Base-by-base conservation (phyloP, 2,888 invertebrate species). In the Chironomus riparius region DNA sequence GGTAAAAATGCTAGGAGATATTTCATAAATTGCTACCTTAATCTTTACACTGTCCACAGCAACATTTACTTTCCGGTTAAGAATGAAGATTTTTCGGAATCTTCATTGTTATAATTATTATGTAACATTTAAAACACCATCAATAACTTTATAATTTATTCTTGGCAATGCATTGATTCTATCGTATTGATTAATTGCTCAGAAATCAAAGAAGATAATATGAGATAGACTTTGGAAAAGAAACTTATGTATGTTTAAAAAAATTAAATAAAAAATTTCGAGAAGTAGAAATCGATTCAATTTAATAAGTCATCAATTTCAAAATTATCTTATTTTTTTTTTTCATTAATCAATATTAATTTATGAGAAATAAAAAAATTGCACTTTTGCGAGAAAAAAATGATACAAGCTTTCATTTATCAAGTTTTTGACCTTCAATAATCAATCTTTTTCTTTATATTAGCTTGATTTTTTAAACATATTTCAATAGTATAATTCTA, bases 1-100 rank as follows among this genome's bases (percentile, higher is more conserved):
- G 4, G 1, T 21, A 61, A 18, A 61, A 21, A 61, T 21, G 15
- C 6, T 61, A 15, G 15, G 15, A 38, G 10, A 38, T 10, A 10
- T 10, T 38, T 38, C 38, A 38, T 38, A 38, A 38, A 47, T 72
- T 50, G 47, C 48, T 50, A 21, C 24, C 22, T 15, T 18, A 50
- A 18, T 48, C 28, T 56, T 78, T 78, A 79, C 80, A 80, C 80
- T 80, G 80, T 80, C 80, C 80, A 80, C 80, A 80, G 79, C 79
- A 79, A 80, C 78, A 79, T 78, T 72, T 78, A 77, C 68, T 56
- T 56, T 38, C n/a, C 15, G 15, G 7, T 18, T 28, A 18, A 56
- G 18, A 15, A 56, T 56, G 18, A 56, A 15, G n/a, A 56, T 10
- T 38, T 38, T 38, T 38, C 38, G 1, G 38, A 38, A 38, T 38